phyloP scores from a whole-genome alignment of 2,113 vertebrate species.

The Bufo bufo region DNA sequence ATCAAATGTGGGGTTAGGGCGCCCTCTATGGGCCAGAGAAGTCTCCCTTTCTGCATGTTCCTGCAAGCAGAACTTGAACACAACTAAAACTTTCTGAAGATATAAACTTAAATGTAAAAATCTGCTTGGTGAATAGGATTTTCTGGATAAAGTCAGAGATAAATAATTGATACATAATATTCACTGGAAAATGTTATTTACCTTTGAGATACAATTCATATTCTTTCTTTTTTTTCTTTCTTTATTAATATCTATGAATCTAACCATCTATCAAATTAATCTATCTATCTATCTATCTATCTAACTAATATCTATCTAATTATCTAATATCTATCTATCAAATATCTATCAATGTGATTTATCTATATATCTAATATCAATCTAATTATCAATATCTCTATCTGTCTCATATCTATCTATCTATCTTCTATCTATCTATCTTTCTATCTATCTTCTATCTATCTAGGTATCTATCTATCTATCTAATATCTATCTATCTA shows the following conservation, averaged over 20 bases:
- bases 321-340: slow-evolving; percentile 2
- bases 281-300: slow-evolving; percentile 4
- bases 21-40: slow-evolving; percentile 85
- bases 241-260: neutral
- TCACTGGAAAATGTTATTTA: neutral
- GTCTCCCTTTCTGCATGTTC: neutral
- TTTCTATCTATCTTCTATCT: neutral
- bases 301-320: neutral
- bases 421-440: slow-evolving; percentile 1
- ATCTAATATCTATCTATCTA: too few species aligned
- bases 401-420: neutral
- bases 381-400: slow-evolving; percentile 1
- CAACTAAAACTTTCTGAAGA: neutral
- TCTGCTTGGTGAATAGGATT: neutral
- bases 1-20: slow-evolving; percentile 84
- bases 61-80: neutral
- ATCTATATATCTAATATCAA: neutral
- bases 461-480: too few species aligned
- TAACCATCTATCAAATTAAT: neutral
- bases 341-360: too few species aligned
- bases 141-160: neutral
- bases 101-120: neutral
- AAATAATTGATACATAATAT: neutral
- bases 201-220: neutral
- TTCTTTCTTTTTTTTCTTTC: neutral